Percentiles rank a stretch among this genome's conserved stretches.
Evolutionary conservation across 2,797 vertebrate species (phyloP).

Genomic region (Manis javanica): DNA sequence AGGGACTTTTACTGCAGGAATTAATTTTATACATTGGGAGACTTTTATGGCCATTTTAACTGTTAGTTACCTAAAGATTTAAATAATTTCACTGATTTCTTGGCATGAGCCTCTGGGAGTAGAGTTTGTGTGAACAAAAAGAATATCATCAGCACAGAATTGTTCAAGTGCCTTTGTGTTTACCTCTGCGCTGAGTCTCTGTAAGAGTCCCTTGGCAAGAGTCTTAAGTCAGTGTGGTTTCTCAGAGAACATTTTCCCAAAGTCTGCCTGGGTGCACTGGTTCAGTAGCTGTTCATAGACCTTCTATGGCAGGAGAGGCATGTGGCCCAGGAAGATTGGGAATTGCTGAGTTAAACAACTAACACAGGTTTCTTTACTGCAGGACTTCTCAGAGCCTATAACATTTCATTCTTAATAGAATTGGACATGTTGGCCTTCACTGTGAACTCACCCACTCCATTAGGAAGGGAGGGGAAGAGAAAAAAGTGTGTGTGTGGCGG

Average conservation of each 20-base stretch:
- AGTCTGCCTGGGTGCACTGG: not conserved
- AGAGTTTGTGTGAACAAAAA: not conserved
- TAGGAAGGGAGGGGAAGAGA: not conserved
- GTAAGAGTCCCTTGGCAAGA: not conserved
- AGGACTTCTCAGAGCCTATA: not conserved
- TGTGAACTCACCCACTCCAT: not conserved
- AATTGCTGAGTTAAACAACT: not conserved
- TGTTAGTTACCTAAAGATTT: slow-evolving; percentile 41
- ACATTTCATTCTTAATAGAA: not conserved
- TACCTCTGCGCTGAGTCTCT: not conserved
- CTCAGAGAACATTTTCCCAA: not conserved
- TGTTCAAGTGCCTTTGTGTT: not conserved
- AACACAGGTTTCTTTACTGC: not conserved
- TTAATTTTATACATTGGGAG: slow-evolving; percentile 65
- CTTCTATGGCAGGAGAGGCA: not conserved
- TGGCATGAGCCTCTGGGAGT: not conserved
- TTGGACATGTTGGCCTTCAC: not conserved
- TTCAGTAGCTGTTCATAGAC: not conserved
- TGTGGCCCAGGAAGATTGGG: not conserved
- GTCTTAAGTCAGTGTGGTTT: not conserved
- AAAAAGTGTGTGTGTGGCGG: too few relatives aligned
- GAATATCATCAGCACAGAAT: not conserved
- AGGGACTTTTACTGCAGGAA: slow-evolving; percentile 46
- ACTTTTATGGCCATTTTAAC: slow-evolving; percentile 48
- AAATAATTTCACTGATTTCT: slow-evolving; percentile 38